Conservation (phyloP, 2,888 invertebrate genomes). For the Nomada flava region DNA sequence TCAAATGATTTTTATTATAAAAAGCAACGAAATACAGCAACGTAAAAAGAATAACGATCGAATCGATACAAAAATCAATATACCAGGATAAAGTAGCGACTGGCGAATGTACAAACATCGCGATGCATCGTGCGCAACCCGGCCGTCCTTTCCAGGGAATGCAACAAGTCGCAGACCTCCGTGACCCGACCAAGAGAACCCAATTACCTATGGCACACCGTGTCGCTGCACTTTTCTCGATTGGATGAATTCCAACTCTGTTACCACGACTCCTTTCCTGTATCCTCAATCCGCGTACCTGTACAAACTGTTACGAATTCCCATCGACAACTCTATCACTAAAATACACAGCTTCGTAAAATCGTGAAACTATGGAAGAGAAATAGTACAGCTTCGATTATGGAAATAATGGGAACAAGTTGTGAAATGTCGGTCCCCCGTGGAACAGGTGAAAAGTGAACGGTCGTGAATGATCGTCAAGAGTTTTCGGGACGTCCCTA, state of each 20-base stretch:
- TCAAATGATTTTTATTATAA: not conserved
- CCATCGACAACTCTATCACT: too few relatives aligned
- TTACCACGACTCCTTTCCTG: not conserved
- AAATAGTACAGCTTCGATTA: too few relatives aligned
- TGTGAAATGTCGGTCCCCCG: not conserved
- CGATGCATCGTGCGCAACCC: conserved; percentile 30
- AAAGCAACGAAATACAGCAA: too few relatives aligned
- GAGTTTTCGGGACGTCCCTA: not conserved
- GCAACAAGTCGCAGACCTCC: conserved; percentile 68
- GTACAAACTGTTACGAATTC: too few relatives aligned
- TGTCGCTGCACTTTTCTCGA: conserved; percentile 37
- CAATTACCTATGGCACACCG: conserved; percentile 45
- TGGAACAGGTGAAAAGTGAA: not conserved
- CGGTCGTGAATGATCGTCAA: not conserved
- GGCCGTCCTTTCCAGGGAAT: conserved; percentile 48
- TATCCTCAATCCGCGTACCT: too few relatives aligned
- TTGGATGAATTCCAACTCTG: conserved; percentile 5
- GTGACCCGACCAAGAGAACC: conserved; percentile 37
- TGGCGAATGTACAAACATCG: conserved; percentile 11
- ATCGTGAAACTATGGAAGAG: not conserved
- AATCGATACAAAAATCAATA: conserved; percentile 49
- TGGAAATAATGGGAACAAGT: too few relatives aligned
- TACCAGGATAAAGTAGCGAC: conserved; percentile 30
- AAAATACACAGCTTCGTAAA: not conserved
- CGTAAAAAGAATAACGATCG: not conserved